Conservation (phyloP, 2,888 invertebrate species). For the Callosobruchus maculatus region DNA sequence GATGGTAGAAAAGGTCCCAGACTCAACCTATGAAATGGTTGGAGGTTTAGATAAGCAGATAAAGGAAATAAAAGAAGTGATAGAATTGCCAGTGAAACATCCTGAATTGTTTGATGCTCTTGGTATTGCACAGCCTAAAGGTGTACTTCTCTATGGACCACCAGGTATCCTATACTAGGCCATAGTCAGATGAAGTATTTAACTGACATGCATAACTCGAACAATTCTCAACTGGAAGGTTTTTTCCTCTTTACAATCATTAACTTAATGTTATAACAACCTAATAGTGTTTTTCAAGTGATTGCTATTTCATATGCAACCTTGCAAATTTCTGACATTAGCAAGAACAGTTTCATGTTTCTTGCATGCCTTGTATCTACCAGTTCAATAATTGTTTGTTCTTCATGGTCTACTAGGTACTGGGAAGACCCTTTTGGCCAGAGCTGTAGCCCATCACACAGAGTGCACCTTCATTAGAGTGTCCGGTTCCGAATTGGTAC, state of each 20-base stretch:
- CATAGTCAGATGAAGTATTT: too few species aligned
- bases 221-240: too few species aligned
- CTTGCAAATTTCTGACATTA: too few species aligned
- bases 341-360: too few species aligned
- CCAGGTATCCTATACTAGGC: too few species aligned
- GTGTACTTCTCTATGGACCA: constrained; percentile 95
- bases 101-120: constrained; percentile 99
- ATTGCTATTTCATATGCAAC: too few species aligned
- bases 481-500: constrained; percentile 97
- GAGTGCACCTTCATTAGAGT: constrained; percentile 99
- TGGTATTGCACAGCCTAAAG: constrained; percentile 94
- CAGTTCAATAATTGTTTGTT: background rate
- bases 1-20: constrained; percentile 99
- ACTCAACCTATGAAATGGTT: constrained; percentile 99
- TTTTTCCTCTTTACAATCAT: too few species aligned
- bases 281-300: too few species aligned
- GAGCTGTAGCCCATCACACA: constrained; percentile 99
- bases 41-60: constrained; percentile 99
- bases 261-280: too few species aligned
- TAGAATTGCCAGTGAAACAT: constrained; percentile 98
- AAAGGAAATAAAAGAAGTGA: constrained; percentile 99
- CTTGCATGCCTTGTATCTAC: background rate
- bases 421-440: constrained; percentile 93
- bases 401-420: constrained; percentile 48
- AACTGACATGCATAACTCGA: too few species aligned